A percentile compares a stretch with the other conserved stretches of the same genome.
Conservation (phyloP, 1,140 invertebrate genomes). For the Calosoma granatense region DNA sequence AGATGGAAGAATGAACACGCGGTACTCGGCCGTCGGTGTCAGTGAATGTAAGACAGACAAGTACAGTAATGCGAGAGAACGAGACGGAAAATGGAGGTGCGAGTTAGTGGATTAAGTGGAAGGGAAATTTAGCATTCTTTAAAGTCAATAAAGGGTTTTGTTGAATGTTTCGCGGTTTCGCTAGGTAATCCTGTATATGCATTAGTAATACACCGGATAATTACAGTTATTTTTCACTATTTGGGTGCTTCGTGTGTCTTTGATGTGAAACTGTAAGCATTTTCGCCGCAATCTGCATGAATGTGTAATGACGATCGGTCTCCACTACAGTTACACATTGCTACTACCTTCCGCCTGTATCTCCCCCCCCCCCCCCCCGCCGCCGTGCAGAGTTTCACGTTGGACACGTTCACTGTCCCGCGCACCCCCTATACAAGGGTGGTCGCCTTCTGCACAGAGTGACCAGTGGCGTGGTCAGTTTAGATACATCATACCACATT, state of each 20-base stretch:
- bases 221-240: background rate
- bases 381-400: background rate
- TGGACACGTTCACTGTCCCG: background rate
- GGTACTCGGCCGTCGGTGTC: no score
- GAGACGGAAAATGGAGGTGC: no score
- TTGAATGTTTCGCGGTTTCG: no score
- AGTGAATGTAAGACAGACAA: no score
- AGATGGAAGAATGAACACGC: no score
- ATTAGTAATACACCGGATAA: background rate
- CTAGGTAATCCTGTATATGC: no score
- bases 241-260: background rate
- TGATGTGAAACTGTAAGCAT: slow-evolving; percentile 5
- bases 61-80: no score
- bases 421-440: background rate
- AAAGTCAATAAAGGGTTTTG: no score
- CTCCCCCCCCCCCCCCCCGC: no score
- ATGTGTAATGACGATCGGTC: slow-evolving; percentile 13
- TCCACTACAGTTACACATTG: background rate
- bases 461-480: background rate
- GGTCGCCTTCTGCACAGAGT: background rate
- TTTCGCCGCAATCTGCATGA: slow-evolving; percentile 14
- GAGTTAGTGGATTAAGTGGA: no score
- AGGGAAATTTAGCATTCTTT: no score
- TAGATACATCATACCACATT: no score
- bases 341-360: background rate